phyloP scores from a whole-genome alignment of 2,888 invertebrate species.

The Dicyrtomina minuta region DNA sequence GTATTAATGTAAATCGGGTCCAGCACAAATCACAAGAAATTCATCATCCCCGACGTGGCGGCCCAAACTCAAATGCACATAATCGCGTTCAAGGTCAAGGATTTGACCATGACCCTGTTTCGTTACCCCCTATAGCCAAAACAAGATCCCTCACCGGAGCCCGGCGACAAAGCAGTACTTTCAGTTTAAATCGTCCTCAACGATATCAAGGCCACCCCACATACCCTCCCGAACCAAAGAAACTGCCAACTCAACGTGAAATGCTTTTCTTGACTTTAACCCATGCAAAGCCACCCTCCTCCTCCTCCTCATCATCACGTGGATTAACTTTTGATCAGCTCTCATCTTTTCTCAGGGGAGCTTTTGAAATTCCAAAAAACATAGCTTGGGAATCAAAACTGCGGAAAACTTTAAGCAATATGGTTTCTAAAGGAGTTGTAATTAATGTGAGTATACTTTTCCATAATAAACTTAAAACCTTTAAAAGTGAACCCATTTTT shows the following conservation, averaged over 20 bases:
- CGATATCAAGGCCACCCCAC: not conserved
- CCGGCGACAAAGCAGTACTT: not conserved
- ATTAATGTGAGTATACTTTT: not conserved
- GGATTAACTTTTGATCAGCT: constrained; percentile 28
- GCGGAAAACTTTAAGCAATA: constrained; percentile 29
- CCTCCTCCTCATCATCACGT: too few relatives aligned
- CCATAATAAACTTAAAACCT: too few relatives aligned
- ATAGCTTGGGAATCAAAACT: constrained; percentile 9
- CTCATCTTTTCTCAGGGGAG: constrained; percentile 9
- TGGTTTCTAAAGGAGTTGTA: constrained; percentile 15
- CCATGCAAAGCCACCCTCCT: not conserved
- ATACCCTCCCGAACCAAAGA: not conserved
- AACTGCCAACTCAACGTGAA: constrained; percentile 17
- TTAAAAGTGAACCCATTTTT: not conserved
- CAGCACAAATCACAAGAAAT: not conserved
- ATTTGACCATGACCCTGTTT: not conserved
- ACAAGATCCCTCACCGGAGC: constrained; percentile 1
- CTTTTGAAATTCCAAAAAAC: constrained; percentile 20
- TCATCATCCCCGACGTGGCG: too few relatives aligned
- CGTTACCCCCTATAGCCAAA: not conserved
- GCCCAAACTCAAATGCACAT: not conserved
- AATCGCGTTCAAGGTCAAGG: not conserved
- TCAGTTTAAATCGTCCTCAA: not conserved
- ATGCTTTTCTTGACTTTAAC: constrained; percentile 23
- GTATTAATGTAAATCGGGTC: not conserved